Base-by-base conservation (phyloP, 1,140 invertebrate species). In the Trichonephila inaurata region DNA sequence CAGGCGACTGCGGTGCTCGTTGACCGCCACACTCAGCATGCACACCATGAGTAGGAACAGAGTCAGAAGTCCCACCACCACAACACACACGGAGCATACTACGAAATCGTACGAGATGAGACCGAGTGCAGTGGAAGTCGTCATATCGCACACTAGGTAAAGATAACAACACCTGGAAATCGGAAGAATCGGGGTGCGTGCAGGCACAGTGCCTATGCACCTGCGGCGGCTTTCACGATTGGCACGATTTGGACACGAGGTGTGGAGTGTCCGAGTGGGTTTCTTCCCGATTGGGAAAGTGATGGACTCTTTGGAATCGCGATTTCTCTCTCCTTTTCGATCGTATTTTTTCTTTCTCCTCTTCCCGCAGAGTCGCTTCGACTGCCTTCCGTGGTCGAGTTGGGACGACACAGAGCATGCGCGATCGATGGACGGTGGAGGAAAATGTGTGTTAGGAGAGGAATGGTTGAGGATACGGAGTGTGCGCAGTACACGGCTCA, bases 1-100 rank as follows among this genome's bases (percentile, higher is more conserved):
- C 28, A 88, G 86, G 19, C 60, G 86, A 40, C 86, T 62, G 62
- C 66, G 16, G 77, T 90, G 66, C 62, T 94, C 77, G 93, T 89
- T 89, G 40, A 94, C 77, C 86, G 93, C 93, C 33, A 85, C 72
- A 40, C 87, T 94, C 81, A 94, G 64, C 72, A 94, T 82, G 64
- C 93, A 94, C 40, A 94, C 88, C 87, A 90, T 94, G 19, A 90
- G 28, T 4, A 94, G 88, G 81, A 94, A 94, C 10, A 94, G 81
- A 51, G 93, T 94, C 33, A 94, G 87, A 61, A 94, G 51, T 33
- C 72, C 81, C 62, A 94, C 87, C 6, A 94, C 88, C 88, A 94
- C 93, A 83, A 85, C 93, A 86, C 93, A 94, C 87, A 90, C 93
- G 44, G 93, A 94, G 77, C 93, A 94, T 72, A 94, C 60, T 61